Percentiles rank a stretch among this genome's conserved stretches.
Conservation (phyloP, 2,113 vertebrate genomes). For the Spea bombifrons region DNA sequence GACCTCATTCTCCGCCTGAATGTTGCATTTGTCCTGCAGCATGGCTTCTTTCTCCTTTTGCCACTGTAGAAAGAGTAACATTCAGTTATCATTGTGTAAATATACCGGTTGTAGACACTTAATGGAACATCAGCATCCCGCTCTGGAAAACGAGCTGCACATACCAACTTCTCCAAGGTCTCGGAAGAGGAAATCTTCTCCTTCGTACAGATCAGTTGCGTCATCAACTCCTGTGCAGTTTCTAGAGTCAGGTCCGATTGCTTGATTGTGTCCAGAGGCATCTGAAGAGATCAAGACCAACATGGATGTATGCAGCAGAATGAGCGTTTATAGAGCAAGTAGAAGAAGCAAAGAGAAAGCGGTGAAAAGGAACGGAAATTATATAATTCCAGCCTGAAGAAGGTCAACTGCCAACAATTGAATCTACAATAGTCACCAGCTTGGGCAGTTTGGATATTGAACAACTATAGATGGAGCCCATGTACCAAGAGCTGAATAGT, state of each 20-base stretch:
- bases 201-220: background rate
- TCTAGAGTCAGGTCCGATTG: background rate
- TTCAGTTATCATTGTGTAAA: background rate
- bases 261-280: background rate
- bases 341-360: no score
- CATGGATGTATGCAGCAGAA: no score
- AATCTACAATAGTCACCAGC: background rate
- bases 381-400: background rate
- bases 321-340: no score
- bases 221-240: background rate
- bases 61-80: slow-evolving; percentile 56
- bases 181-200: slow-evolving; percentile 10
- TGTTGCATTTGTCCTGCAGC: slow-evolving; percentile 70
- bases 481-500: no score
- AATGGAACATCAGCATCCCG: no score
- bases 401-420: background rate
- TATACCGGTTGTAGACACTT: no score
- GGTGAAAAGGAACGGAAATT: no score
- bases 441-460: background rate
- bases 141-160: background rate
- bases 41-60: slow-evolving; percentile 76
- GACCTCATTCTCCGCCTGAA: slow-evolving; percentile 74
- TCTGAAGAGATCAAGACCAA: background rate
- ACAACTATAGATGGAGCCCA: no score
- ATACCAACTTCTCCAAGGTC: slow-evolving; percentile 18